Evolutionary conservation across 2,113 vertebrate species (phyloP).

Genomic region (Bungarus multicinctus): DNA sequence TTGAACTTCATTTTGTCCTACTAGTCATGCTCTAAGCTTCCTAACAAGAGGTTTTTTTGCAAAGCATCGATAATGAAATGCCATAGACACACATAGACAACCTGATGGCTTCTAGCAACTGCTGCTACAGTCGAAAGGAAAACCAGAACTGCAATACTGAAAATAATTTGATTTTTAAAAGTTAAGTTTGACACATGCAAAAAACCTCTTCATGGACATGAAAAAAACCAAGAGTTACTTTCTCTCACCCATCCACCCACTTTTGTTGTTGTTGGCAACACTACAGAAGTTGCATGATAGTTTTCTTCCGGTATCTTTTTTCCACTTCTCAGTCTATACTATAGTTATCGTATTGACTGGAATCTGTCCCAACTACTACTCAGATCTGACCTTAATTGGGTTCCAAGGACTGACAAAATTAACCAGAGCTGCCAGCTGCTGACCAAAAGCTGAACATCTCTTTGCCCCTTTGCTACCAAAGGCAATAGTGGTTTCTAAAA

Average conservation of each 20-base stretch:
- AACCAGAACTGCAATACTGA: neutral
- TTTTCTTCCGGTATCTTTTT: neutral
- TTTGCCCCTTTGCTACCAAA: neutral
- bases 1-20: neutral
- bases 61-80: neutral
- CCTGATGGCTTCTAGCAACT: neutral
- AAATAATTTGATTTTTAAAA: neutral
- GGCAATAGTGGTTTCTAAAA: neutral
- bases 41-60: neutral
- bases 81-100: neutral
- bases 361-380: neutral
- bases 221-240: neutral
- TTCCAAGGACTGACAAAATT: neutral
- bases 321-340: neutral
- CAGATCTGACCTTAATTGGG: neutral
- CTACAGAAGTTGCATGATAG: neutral
- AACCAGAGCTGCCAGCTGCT: neutral
- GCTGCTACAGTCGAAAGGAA: neutral
- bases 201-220: neutral
- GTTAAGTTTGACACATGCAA: neutral
- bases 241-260: neutral
- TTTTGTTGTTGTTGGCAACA: neutral
- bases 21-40: neutral
- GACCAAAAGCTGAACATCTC: neutral
- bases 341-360: neutral